Evolutionary conservation across 1,140 invertebrate genomes (phyloP).

Genomic region (Leptopilina boulardi): DNA sequence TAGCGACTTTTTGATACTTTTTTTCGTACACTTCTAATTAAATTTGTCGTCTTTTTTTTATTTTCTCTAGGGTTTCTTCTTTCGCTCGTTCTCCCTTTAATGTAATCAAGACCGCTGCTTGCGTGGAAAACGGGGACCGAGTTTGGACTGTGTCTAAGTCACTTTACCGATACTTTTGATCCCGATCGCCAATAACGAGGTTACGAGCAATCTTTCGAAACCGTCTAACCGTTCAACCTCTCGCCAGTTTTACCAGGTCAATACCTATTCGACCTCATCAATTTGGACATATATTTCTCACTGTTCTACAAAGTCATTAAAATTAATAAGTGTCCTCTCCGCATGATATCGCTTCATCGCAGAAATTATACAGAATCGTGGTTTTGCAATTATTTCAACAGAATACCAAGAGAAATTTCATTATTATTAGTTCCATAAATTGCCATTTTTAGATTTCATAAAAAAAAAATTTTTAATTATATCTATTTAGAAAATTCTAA

Average conservation of each 20-base stretch:
- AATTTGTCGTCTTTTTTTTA: neutral
- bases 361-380: neutral
- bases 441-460: neutral
- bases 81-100: slow-evolving; percentile 38
- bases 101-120: slow-evolving; percentile 46
- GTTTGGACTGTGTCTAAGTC: slow-evolving; percentile 48
- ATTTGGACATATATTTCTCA: slow-evolving; percentile 21
- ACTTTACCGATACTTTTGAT: slow-evolving; percentile 54
- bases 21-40: neutral
- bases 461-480: no score
- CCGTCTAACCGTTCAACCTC: slow-evolving; percentile 21
- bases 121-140: slow-evolving; percentile 39
- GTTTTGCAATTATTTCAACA: neutral
- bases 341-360: neutral
- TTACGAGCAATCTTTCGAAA: slow-evolving; percentile 41
- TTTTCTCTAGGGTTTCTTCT: slow-evolving; percentile 22
- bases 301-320: slow-evolving; percentile 18
- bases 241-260: neutral
- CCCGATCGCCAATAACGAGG: slow-evolving; percentile 47
- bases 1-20: no score
- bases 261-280: slow-evolving; percentile 20
- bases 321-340: slow-evolving; percentile 17
- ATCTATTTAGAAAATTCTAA: no score
- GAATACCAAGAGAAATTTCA: neutral
- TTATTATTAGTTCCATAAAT: neutral